Evolutionary conservation across 1,140 invertebrate species (phyloP).

Genomic region (Drosophila pruinosa): DNA sequence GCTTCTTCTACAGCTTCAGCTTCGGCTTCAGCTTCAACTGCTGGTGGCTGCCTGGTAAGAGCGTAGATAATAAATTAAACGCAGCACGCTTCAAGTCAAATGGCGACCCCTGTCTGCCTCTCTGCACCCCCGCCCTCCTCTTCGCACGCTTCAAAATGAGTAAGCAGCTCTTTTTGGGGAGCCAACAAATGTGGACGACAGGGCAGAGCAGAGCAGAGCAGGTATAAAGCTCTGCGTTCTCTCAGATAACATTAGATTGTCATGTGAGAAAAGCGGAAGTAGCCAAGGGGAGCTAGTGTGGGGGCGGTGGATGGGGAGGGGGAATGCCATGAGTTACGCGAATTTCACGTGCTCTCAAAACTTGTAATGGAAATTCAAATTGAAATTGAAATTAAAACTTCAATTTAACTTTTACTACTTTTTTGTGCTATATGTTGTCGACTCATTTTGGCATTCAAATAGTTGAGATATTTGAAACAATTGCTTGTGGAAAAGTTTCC

Average conservation of each 20-base stretch:
- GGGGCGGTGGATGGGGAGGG: neutral
- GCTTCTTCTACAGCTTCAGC: constrained; percentile 2
- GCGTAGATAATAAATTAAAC: constrained; percentile 79
- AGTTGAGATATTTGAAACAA: neutral
- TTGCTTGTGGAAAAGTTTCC: neutral
- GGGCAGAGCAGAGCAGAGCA: neutral
- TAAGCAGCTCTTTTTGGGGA: constrained; percentile 1
- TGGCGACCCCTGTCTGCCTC: too few species aligned
- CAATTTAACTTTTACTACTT: neutral
- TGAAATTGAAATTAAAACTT: constrained; percentile 4
- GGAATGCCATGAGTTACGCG: neutral
- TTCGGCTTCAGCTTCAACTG: neutral
- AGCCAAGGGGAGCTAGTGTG: too few species aligned
- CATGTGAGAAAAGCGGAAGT: constrained; percentile 3
- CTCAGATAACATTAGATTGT: constrained; percentile 13
- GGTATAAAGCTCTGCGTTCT: neutral
- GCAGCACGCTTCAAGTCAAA: constrained; percentile 57
- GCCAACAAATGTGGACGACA: neutral
- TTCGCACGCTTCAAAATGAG: neutral
- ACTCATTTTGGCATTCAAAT: neutral
- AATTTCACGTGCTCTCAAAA: neutral
- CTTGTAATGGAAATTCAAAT: neutral
- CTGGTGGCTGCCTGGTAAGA: constrained; percentile 26
- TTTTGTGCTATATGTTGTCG: too few species aligned
- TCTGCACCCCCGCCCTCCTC: neutral